These are phyloP conservation scores for Holotrichia oblita DNA, from an alignment of 1,140 invertebrate species.

Conservation along the genomic window DNA sequence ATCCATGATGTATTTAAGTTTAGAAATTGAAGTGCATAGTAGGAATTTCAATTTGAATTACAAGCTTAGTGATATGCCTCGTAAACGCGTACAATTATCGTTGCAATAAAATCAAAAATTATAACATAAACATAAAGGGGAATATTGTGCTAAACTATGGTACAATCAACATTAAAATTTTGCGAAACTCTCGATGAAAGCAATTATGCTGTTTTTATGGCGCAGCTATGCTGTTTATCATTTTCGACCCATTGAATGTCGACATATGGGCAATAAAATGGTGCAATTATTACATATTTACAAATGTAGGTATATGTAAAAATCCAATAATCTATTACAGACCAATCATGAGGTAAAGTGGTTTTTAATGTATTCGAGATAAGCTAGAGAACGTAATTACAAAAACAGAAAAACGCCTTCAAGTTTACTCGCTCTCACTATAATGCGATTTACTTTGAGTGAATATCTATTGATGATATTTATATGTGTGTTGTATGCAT, in stretches of 20 bases:
- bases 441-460: not conserved
- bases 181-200: not conserved
- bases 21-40: too few relatives aligned
- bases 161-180: not conserved
- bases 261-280: slow-evolving; percentile 18
- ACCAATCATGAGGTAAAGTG: slow-evolving; percentile 16
- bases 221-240: not conserved
- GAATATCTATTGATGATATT: slow-evolving; percentile 16
- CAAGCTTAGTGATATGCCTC: too few relatives aligned
- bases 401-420: slow-evolving; percentile 25
- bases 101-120: not conserved
- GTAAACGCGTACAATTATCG: too few relatives aligned
- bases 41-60: too few relatives aligned
- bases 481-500: not conserved
- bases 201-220: slow-evolving; percentile 1
- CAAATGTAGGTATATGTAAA: slow-evolving; percentile 24
- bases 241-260: not conserved
- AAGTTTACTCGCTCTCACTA: slow-evolving; percentile 4
- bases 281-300: slow-evolving; percentile 24
- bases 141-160: not conserved
- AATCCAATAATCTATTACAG: slow-evolving; percentile 22
- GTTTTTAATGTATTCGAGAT: slow-evolving; percentile 29
- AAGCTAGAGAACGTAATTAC: slow-evolving; percentile 23
- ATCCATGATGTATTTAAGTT: too few relatives aligned
- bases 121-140: not conserved